Evolutionary conservation across 2,888 invertebrate genomes (phyloP), one percentile per base, ranked within the genome.

Genomic region (Oscheius sp.): DNA sequence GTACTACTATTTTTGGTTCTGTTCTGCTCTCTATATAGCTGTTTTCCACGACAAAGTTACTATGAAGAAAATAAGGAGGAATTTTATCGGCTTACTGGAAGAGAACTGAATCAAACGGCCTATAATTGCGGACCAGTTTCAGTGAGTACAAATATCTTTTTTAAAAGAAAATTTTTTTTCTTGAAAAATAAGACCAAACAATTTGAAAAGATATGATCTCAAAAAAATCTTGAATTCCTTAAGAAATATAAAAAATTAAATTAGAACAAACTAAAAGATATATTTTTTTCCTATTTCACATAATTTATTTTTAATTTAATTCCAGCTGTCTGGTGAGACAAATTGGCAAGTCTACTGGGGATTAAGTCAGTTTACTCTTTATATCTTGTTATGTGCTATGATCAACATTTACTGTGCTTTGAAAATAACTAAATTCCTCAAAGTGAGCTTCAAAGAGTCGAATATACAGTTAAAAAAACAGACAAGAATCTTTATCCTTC

Each of bases 321-420:
- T 26, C 12, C 33, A 54, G 54, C 8, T 54, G n/a, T 20, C 17
- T 33, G 54, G 54, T n/a, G 17, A 33, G 20, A 17, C 36, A 32
- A 54, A 54, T 32, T 54, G 54, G 54, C 54, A 54, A n/a, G 54
- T 54, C 54, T 54, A 54, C 22, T 54, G 32, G 33, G 54, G 54
- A 17, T 24, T 54, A 36, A 33, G 54, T n/a, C 54, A 54, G 22
- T 54, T 54, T 36, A 33, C 54, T 1, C 33, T 17, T 36, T 54
- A 20, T 17, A 54, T 54, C 20, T 54, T 32, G 33, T 6, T 33
- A 32, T 54, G 54, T 33, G 54, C 33, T n/a, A 33, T 32, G 54
- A 20, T 51, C 51, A 51, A 51, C 30, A 51, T 51, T 32, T 51
- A 6, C 30, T 51, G 51, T 20, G 28, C 51, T 30, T 17, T 32